These are phyloP conservation scores for Nylanderia fulva DNA, from an alignment of 1,140 invertebrate genomes.

Conservation along the genomic window DNA sequence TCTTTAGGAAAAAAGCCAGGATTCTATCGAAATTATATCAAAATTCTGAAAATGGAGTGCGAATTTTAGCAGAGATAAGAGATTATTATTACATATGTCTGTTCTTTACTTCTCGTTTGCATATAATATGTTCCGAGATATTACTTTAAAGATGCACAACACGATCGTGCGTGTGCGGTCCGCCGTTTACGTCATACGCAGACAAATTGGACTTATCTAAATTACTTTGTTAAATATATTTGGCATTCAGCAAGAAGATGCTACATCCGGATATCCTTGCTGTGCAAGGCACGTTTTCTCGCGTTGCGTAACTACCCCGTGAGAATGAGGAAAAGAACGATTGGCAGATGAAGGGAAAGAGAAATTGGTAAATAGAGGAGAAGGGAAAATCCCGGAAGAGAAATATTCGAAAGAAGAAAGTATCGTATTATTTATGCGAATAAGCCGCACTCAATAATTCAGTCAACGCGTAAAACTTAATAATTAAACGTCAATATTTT, in stretches of 20 bases:
- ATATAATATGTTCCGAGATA: neutral
- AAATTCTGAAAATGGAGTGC: too few species aligned
- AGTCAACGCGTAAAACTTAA: slow-evolving; percentile 6
- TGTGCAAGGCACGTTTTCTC: slow-evolving; percentile 18
- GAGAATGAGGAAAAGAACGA: neutral
- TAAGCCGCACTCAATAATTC: neutral
- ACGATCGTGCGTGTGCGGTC: neutral
- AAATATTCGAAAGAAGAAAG: neutral
- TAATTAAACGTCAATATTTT: slow-evolving; percentile 14
- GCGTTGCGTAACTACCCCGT: neutral
- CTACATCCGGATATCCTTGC: slow-evolving; percentile 32
- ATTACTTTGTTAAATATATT: slow-evolving; percentile 36
- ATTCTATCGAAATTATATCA: too few species aligned
- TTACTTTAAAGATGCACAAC: neutral
- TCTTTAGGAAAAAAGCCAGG: too few species aligned
- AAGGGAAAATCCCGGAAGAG: neutral
- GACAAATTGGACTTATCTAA: slow-evolving; percentile 15
- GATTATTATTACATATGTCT: neutral
- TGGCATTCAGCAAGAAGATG: slow-evolving; percentile 14
- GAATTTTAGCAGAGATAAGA: too few species aligned
- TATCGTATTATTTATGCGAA: neutral
- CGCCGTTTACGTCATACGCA: slow-evolving; percentile 21
- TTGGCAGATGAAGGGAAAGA: neutral
- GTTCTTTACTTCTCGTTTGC: neutral
- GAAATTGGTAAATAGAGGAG: neutral